A percentile compares a stretch with the other conserved stretches of the same genome.
Conservation (phyloP, 1,140 invertebrate genomes). For the Pentalonia nigronervosa region DNA sequence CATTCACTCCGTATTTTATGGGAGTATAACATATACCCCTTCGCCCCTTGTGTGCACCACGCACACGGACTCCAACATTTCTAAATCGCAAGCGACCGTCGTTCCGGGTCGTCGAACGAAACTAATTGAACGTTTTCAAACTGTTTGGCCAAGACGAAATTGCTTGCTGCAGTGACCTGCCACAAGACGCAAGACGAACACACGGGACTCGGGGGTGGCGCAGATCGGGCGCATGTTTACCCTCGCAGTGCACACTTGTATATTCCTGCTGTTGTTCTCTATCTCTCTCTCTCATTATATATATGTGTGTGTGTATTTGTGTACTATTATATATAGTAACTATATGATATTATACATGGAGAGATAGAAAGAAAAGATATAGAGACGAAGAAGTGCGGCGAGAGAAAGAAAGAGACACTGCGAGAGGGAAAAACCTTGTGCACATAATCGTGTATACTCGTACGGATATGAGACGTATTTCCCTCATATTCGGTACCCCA, state of each 20-base stretch:
- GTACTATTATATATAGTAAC: background rate
- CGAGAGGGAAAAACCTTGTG: background rate
- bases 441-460: background rate
- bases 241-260: background rate
- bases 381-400: background rate
- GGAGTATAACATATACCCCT: background rate
- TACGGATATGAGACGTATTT: constrained; percentile 3
- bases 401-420: background rate
- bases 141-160: background rate
- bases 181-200: background rate
- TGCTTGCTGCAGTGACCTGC: background rate
- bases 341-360: background rate
- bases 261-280: background rate
- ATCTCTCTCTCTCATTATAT: background rate
- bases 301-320: background rate
- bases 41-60: background rate
- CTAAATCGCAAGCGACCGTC: background rate
- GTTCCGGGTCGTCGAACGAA: constrained; percentile 19
- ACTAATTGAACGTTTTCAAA: constrained; percentile 15
- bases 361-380: background rate
- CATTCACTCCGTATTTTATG: background rate
- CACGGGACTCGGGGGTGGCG: background rate
- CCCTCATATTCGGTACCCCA: background rate
- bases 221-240: background rate
- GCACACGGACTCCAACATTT: background rate